Percentiles rank a stretch among this genome's conserved stretches.
phyloP scores from a whole-genome alignment of 2,113 vertebrate genomes.

The Dasypus novemcinctus region DNA sequence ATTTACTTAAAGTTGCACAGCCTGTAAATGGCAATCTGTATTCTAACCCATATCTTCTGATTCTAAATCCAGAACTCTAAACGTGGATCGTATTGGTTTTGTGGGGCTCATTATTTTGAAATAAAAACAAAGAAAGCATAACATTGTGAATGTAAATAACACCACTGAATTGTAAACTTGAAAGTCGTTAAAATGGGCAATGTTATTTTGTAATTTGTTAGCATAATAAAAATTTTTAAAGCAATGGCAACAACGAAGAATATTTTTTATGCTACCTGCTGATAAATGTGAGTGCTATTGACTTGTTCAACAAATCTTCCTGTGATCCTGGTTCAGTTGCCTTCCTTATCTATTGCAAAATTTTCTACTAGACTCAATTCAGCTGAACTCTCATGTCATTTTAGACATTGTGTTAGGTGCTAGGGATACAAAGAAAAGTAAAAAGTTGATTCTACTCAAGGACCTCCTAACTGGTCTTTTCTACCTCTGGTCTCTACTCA shows the following conservation, averaged over 20 bases:
- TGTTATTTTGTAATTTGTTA: too few relatives aligned
- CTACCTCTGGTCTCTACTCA: not conserved
- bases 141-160: too few relatives aligned
- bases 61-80: not conserved
- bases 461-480: not conserved
- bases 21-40: not conserved
- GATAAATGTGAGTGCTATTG: not conserved
- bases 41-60: not conserved
- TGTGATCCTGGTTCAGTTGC: not conserved
- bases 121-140: not conserved
- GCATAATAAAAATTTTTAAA: too few relatives aligned
- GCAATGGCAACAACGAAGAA: not conserved
- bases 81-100: not conserved
- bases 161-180: too few relatives aligned
- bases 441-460: not conserved
- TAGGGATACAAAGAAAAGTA: not conserved
- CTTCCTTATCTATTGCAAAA: not conserved
- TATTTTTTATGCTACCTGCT: not conserved
- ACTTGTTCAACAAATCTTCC: not conserved
- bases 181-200: too few relatives aligned
- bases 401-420: not conserved
- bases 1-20: not conserved
- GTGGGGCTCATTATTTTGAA: not conserved
- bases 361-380: not conserved
- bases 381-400: not conserved